Conservation (phyloP, 2,797 vertebrate species). For the Siniperca obscura region DNA sequence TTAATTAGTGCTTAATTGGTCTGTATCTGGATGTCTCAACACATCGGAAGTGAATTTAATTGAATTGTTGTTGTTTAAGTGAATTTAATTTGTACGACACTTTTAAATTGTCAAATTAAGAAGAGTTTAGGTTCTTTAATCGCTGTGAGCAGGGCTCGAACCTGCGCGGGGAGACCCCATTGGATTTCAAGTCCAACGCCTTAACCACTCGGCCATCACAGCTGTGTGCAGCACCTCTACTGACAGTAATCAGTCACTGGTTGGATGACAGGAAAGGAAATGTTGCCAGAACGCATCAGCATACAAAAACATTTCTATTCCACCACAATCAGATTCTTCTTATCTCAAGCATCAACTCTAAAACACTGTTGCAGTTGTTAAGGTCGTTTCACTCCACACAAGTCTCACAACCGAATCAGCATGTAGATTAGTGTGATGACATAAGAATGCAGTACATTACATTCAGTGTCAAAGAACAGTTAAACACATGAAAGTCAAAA, state of each 20-base stretch:
- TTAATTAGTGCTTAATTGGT: too few species aligned
- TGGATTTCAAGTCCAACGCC: slow-evolving; percentile 56
- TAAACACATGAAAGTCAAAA: too few species aligned
- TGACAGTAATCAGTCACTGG: background rate
- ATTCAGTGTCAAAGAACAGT: too few species aligned
- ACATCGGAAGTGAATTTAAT: too few species aligned
- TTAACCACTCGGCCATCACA: slow-evolving; percentile 60
- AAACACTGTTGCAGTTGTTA: too few species aligned
- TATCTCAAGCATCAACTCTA: background rate
- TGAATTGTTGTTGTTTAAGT: too few species aligned
- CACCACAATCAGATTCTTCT: background rate
- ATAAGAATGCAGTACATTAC: too few species aligned
- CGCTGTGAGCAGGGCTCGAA: slow-evolving; percentile 58
- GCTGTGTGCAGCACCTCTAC: background rate
- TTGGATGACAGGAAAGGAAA: background rate
- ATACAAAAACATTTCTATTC: background rate
- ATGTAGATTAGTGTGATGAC: background rate
- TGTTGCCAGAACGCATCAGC: background rate
- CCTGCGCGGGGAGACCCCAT: slow-evolving; percentile 13
- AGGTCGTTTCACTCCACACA: background rate
- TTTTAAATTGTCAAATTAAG: too few species aligned
- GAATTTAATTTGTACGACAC: too few species aligned
- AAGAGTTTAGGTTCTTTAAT: too few species aligned
- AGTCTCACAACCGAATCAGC: background rate
- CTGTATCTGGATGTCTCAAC: too few species aligned